A percentile compares a stretch with the other conserved stretches of the same genome.
Conservation (phyloP, 64 coral and sea anemone species). For the Orbicella faveolata region DNA sequence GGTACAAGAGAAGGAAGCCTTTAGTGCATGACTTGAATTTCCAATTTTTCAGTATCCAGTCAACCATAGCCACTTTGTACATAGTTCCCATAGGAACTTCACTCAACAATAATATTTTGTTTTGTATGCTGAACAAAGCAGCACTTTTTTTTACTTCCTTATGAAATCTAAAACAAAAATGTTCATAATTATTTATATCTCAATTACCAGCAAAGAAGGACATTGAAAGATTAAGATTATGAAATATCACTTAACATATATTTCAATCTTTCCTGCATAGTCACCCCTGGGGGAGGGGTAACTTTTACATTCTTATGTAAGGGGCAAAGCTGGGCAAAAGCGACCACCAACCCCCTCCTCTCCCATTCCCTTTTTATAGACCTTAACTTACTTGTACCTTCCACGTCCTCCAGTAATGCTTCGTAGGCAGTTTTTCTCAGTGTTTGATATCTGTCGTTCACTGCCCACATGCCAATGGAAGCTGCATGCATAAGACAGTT, state of each 20-base stretch:
- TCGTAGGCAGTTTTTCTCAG: slow-evolving; percentile 79
- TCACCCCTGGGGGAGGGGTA: background rate
- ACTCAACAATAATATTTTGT: no score
- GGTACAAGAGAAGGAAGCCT: no score
- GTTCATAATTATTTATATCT: background rate
- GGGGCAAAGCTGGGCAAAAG: background rate
- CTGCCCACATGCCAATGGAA: slow-evolving; percentile 89
- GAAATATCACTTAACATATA: background rate
- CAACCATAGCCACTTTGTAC: no score
- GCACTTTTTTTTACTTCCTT: background rate
- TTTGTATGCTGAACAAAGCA: no score
- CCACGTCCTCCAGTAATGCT: slow-evolving; percentile 72
- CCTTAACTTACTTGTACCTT: slow-evolving; percentile 66
- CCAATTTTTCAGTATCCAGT: no score
- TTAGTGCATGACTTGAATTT: no score
- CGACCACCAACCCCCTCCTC: background rate
- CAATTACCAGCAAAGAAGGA: background rate
- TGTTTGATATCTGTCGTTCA: slow-evolving; percentile 78
- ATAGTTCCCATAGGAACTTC: no score
- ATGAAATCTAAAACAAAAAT: background rate
- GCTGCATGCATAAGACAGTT: slow-evolving; percentile 91
- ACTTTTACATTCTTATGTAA: no score
- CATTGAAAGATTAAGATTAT: background rate
- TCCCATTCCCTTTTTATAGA: background rate
- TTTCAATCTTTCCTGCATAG: background rate